Evolutionary conservation across 2,113 vertebrate genomes (phyloP).

Genomic region (Trachemys scripta): DNA sequence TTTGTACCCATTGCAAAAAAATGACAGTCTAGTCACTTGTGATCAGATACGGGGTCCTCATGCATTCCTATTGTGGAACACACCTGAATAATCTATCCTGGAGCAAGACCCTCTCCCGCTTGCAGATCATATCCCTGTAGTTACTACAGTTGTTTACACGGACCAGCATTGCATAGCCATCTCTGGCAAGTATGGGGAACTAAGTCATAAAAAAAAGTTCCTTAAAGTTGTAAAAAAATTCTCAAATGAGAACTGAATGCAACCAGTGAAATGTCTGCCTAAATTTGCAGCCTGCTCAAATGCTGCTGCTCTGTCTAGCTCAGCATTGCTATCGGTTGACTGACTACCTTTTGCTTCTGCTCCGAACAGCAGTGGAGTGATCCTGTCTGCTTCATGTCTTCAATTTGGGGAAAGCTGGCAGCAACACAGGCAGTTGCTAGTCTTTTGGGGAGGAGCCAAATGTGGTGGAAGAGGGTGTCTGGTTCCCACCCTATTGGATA

Average conservation of each 20-base stretch:
- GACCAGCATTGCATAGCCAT: neutral
- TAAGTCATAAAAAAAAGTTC: neutral
- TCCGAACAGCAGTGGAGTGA: neutral
- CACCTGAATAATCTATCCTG: neutral
- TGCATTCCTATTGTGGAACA: neutral
- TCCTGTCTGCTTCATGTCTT: neutral
- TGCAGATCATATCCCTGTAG: neutral
- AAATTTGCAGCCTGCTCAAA: neutral
- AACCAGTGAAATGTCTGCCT: neutral
- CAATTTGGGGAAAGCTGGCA: neutral
- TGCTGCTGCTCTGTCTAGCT: neutral
- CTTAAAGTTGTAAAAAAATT: neutral
- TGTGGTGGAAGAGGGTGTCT: neutral
- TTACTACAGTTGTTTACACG: neutral
- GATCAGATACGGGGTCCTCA: fast-evolving
- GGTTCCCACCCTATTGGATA: neutral
- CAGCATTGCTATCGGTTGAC: neutral
- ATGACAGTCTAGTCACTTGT: neutral
- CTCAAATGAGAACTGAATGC: neutral
- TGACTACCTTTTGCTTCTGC: neutral
- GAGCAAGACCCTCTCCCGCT: neutral
- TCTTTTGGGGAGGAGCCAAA: neutral
- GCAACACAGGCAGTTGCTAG: fast-evolving
- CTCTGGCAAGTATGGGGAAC: neutral
- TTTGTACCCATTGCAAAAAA: neutral